These are phyloP conservation scores for Linyphia triangularis DNA, from an alignment of 2,888 invertebrate genomes.

Conservation along the genomic window DNA sequence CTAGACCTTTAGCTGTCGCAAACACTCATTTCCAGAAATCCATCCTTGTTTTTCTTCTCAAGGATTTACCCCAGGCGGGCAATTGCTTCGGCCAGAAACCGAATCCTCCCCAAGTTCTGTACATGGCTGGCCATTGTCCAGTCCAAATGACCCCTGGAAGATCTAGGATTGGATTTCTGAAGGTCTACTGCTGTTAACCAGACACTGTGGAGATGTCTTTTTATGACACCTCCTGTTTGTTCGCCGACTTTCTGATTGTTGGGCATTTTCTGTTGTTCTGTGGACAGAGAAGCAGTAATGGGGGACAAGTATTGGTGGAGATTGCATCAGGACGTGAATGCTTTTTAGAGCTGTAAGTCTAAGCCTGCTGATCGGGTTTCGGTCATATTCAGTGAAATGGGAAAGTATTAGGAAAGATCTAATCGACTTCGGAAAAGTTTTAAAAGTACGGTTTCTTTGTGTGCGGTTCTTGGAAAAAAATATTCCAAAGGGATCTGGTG, in stretches of 20 bases:
- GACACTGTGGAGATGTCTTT: slow-evolving; percentile 57
- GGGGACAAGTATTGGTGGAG: slow-evolving; percentile 43
- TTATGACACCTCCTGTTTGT: slow-evolving; percentile 69
- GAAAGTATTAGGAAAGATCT: not conserved
- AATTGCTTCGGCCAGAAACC: slow-evolving; percentile 61
- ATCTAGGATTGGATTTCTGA: slow-evolving; percentile 42
- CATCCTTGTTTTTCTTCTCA: slow-evolving; percentile 17
- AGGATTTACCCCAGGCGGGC: slow-evolving; percentile 55
- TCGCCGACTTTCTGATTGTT: slow-evolving; percentile 55
- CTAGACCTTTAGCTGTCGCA: slow-evolving; percentile 57
- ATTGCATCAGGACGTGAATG: not conserved
- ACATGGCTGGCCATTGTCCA: slow-evolving; percentile 62
- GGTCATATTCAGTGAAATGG: not conserved
- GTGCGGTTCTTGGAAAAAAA: too few relatives aligned
- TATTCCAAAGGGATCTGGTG: too few relatives aligned
- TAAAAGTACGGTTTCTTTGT: not conserved
- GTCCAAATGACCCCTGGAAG: slow-evolving; percentile 54
- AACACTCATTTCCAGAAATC: slow-evolving; percentile 44
- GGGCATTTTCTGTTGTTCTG: slow-evolving; percentile 38
- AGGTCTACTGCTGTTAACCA: slow-evolving; percentile 43
- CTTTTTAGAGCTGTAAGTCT: not conserved
- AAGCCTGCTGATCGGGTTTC: slow-evolving; percentile 14
- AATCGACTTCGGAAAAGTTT: not conserved
- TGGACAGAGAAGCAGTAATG: not conserved
- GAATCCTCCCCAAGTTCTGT: slow-evolving; percentile 54